Evolutionary conservation across 2,113 vertebrate genomes (phyloP), one percentile per base, ranked within the genome.

Genomic region (Fulica atra): DNA sequence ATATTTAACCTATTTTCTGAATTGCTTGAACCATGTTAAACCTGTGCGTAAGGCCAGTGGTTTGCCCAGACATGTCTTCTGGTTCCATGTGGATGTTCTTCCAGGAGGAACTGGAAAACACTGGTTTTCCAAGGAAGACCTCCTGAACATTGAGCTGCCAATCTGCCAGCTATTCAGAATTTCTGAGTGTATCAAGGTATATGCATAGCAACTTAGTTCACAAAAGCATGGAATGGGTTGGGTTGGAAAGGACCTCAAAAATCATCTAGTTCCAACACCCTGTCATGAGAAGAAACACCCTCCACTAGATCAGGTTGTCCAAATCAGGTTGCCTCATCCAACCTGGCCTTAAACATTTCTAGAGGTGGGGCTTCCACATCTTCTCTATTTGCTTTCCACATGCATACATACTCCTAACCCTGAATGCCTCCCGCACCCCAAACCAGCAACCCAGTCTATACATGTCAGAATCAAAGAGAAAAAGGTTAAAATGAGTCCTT

Each of bases 401-500:
- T 3, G 6, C 36, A 36, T 59, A 24, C 13, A 1, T 1, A 16
- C 10, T 57, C 36, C 29, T 33, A 5, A 5, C 3, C 18, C n/a
- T 16, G 40, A 44, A 53, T 35, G 21, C 13, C 13, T 15, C 16
- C 2, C 2, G 5, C 26, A 26, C 16, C 11, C 33, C 20, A 66
- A 78, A 44, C n/a, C n/a, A 61, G n/a, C 14, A 33, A 56, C 13
- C 24, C 54, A 54, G 60, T 3, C 36, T 7, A 21, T 13, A 10
- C 4, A 6, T 0, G 1, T 44, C 64, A 56, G 33, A 65, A 69
- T 8, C 17, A 68, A 73, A 74, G 0, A 79, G 28, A 16, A 54
- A 36, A 9, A 19, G 69, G 1, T 54, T n/a, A 48, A 94, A 83
- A 61, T 46, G n/a, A 57, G 38, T 60, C 88, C 98, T 97, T 97